phyloP scores from a whole-genome alignment of 2,113 vertebrate genomes.

The Chaetura pelagica region DNA sequence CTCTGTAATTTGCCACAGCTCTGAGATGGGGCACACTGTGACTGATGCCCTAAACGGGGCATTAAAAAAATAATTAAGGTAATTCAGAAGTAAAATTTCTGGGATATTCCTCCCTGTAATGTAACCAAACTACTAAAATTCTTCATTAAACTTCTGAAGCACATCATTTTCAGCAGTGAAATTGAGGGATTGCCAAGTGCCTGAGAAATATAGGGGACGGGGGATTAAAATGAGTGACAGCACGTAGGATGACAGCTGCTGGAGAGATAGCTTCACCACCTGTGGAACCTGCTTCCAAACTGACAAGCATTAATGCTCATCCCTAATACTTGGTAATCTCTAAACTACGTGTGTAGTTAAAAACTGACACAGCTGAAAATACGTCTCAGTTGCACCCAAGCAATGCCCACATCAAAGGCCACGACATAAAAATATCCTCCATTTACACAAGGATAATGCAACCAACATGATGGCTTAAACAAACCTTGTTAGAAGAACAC shows the following conservation, averaged over 20 bases:
- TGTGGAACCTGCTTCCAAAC: slow-evolving; percentile 1
- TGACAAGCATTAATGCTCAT: background rate
- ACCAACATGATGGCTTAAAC: background rate
- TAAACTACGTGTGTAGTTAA: background rate
- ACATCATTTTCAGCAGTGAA: background rate
- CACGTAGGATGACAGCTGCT: background rate
- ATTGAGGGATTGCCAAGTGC: background rate
- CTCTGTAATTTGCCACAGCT: background rate
- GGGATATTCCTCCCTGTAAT: background rate
- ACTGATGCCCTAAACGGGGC: background rate
- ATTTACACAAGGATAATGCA: background rate
- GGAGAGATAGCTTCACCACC: slow-evolving; percentile 35
- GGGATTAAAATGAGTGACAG: slow-evolving; percentile 48
- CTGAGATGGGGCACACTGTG: background rate
- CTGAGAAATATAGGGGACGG: background rate
- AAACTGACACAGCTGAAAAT: slow-evolving; percentile 1
- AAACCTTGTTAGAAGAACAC: accelerated
- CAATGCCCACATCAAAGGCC: background rate
- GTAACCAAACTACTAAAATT: slow-evolving; percentile 13
- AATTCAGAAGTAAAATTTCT: background rate
- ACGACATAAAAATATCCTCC: background rate
- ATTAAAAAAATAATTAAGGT: slow-evolving; percentile 7
- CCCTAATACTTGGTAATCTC: slow-evolving; percentile 11
- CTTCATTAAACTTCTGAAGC: slow-evolving; percentile 23
- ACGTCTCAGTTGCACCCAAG: background rate